These are phyloP conservation scores for Scaptomyza reducta DNA, from an alignment of 2,888 invertebrate species.

Conservation along the genomic window DNA sequence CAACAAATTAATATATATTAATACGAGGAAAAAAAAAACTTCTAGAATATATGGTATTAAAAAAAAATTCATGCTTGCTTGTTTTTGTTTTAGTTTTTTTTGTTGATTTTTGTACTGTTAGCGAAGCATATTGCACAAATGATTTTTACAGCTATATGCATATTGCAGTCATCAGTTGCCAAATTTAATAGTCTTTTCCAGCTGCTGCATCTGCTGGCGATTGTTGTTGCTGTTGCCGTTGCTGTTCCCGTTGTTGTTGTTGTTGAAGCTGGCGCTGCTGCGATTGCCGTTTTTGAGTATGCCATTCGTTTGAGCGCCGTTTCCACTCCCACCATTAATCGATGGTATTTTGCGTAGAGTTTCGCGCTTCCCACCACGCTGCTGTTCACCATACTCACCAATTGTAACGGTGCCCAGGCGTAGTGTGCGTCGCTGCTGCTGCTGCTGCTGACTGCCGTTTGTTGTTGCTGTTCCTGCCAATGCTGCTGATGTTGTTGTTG, in stretches of 20 bases:
- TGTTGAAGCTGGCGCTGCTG: constrained; percentile 47
- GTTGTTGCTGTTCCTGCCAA: constrained; percentile 49
- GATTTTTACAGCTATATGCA: constrained; percentile 17
- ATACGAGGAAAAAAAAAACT: constrained; percentile 4
- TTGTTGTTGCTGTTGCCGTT: constrained; percentile 48
- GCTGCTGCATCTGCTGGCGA: constrained; percentile 55
- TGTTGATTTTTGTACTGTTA: constrained; percentile 34
- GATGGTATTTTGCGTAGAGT: constrained; percentile 62
- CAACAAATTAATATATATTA: constrained; percentile 50
- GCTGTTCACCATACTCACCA: constrained; percentile 87
- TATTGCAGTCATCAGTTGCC: constrained; percentile 73
- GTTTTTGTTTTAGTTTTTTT: constrained; percentile 4
- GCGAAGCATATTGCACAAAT: constrained; percentile 54
- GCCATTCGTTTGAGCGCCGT: constrained; percentile 57
- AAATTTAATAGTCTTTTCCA: constrained; percentile 83
- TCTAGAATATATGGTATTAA: constrained; percentile 10
- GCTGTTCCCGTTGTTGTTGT: constrained; percentile 44
- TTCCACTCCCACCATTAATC: constrained; percentile 71
- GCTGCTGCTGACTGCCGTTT: constrained; percentile 40
- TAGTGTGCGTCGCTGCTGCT: constrained; percentile 85
- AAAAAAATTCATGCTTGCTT: constrained; percentile 28
- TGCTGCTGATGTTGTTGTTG: constrained; percentile 32
- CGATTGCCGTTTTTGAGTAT: constrained; percentile 46
- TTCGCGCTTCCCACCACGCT: constrained; percentile 51
- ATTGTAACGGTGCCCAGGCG: constrained; percentile 89